phyloP scores from a whole-genome alignment of 2,888 invertebrate species.

The Apamea anceps region DNA sequence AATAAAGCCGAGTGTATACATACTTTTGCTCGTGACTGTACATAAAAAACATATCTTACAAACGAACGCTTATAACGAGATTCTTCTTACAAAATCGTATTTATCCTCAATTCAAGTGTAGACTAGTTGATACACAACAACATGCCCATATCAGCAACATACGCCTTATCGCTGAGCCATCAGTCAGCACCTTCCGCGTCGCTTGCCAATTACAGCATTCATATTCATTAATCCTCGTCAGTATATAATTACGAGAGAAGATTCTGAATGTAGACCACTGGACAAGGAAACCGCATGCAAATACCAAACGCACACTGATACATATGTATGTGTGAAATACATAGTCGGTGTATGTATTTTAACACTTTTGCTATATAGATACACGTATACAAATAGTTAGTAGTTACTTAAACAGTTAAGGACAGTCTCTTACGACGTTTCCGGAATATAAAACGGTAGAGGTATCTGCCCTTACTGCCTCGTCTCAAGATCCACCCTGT shows the following conservation, averaged over 20 bases:
- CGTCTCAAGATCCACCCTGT: too few relatives aligned
- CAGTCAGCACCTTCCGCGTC: constrained; percentile 74
- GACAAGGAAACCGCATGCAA: constrained; percentile 40
- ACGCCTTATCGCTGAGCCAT: constrained; percentile 48
- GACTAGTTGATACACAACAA: constrained; percentile 18
- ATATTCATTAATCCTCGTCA: constrained; percentile 74
- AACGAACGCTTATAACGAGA: not conserved
- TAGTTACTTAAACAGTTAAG: not conserved
- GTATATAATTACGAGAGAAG: constrained; percentile 52
- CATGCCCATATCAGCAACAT: constrained; percentile 49
- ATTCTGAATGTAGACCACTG: constrained; percentile 55
- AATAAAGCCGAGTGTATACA: too few relatives aligned
- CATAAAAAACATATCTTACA: not conserved
- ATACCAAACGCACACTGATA: constrained; percentile 3
- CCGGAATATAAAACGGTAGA: too few relatives aligned
- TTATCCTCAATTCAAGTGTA: constrained; percentile 13
- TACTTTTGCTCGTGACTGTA: too few relatives aligned
- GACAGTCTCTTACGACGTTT: not conserved
- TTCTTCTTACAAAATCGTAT: not conserved
- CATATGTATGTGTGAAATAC: not conserved
- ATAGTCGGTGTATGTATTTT: not conserved
- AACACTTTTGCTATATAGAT: not conserved
- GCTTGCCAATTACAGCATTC: constrained; percentile 77
- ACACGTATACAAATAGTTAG: not conserved
- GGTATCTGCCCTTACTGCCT: too few relatives aligned